Percentiles rank a stretch among this genome's conserved stretches.
Evolutionary conservation across 1,140 invertebrate genomes (phyloP).

Genomic region (Papilio helenus): DNA sequence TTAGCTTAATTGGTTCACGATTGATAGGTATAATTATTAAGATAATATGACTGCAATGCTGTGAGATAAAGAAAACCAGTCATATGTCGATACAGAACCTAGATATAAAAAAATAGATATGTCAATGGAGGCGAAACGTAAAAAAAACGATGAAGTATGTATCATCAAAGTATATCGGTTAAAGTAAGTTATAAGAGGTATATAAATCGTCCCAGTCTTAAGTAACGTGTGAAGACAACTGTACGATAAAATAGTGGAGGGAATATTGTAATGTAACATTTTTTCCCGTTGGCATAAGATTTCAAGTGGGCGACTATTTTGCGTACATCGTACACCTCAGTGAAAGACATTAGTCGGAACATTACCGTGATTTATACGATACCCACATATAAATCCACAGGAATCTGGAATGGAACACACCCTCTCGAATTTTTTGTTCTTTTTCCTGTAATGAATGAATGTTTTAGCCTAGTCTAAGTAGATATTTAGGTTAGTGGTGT

Average conservation of each 20-base stretch:
- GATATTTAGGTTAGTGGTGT: not conserved
- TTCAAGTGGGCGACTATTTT: slow-evolving; percentile 52
- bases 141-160: too few relatives aligned
- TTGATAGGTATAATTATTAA: slow-evolving; percentile 2
- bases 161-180: too few relatives aligned
- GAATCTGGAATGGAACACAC: slow-evolving; percentile 53
- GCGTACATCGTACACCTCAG: slow-evolving; percentile 58
- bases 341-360: slow-evolving; percentile 59
- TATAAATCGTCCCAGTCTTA: slow-evolving; percentile 3
- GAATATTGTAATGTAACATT: slow-evolving; percentile 41
- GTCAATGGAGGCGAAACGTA: too few relatives aligned
- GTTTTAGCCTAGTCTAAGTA: not conserved
- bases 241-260: slow-evolving; percentile 30
- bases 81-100: not conserved
- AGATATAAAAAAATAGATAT: not conserved
- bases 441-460: slow-evolving; percentile 41
- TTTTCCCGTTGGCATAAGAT: slow-evolving; percentile 45
- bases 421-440: slow-evolving; percentile 54
- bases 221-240: slow-evolving; percentile 34
- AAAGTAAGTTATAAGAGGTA: slow-evolving; percentile 2
- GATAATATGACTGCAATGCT: not conserved
- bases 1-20: slow-evolving; percentile 42
- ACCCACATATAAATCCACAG: slow-evolving; percentile 58
- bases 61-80: not conserved
- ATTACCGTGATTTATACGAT: slow-evolving; percentile 66